Conservation (phyloP, 2,113 vertebrate genomes). For the Columba janthina region DNA sequence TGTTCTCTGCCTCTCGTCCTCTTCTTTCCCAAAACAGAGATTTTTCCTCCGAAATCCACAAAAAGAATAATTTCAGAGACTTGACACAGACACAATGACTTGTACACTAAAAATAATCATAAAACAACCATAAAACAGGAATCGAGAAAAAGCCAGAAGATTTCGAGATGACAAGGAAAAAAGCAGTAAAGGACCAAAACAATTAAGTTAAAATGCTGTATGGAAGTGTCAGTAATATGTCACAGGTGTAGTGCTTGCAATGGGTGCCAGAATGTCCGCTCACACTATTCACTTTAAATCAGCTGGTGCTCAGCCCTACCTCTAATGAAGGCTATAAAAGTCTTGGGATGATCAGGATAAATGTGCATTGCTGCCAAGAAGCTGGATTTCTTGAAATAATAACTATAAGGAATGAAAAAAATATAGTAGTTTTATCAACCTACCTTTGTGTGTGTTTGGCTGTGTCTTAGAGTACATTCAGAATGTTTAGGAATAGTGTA, state of each 20-base stretch:
- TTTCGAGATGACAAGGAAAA: not conserved
- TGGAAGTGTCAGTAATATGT: not conserved
- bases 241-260: not conserved
- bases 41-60: not conserved
- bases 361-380: not conserved
- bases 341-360: not conserved
- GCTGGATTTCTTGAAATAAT: not conserved
- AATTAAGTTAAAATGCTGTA: not conserved
- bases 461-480: not conserved
- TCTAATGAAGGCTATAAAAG: not conserved
- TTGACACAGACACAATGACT: not conserved
- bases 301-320: not conserved
- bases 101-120: not conserved
- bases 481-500: not conserved
- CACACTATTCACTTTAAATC: not conserved
- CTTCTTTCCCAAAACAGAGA: not conserved
- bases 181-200: not conserved
- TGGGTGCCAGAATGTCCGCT: not conserved
- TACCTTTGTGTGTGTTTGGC: not conserved
- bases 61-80: not conserved
- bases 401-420: not conserved
- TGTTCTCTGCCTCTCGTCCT: not conserved
- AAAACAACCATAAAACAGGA: not conserved
- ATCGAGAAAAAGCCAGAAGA: rapidly evolving
- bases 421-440: not conserved